Percentiles rank a stretch among this genome's conserved stretches.
Conservation (phyloP, 2,888 invertebrate genomes). For the Mongoloraphidia duomilia region DNA sequence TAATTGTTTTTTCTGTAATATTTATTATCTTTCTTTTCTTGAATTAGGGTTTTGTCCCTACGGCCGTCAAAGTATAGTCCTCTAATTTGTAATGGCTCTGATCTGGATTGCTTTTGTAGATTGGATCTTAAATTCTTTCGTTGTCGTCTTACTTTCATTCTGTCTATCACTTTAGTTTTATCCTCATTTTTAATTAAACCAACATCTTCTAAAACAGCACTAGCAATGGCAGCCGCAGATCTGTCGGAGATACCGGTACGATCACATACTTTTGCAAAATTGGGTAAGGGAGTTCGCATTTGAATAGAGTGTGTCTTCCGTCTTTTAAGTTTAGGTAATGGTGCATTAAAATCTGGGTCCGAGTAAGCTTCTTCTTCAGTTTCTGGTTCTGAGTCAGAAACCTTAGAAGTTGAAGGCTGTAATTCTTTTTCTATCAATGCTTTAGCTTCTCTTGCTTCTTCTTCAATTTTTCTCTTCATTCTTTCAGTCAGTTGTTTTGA, state of each 20-base stretch:
- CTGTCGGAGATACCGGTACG: slow-evolving; percentile 12
- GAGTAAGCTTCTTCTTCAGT: too few species aligned
- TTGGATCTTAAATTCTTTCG: slow-evolving; percentile 6
- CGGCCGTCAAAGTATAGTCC: too few species aligned
- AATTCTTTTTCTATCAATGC: background rate
- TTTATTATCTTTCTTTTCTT: too few species aligned
- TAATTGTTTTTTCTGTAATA: too few species aligned
- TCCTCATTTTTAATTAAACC: slow-evolving; percentile 12
- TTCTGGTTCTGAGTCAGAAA: too few species aligned
- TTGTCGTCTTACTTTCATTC: slow-evolving; percentile 14
- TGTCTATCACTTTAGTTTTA: slow-evolving; percentile 13
- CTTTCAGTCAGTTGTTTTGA: too few species aligned
- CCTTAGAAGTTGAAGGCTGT: background rate
- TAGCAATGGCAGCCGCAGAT: slow-evolving; percentile 13
- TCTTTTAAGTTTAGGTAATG: background rate
- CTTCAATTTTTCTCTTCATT: too few species aligned
- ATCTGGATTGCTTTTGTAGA: slow-evolving; percentile 1
- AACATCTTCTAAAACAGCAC: slow-evolving; percentile 12
- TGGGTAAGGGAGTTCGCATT: background rate
- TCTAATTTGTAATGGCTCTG: too few species aligned
- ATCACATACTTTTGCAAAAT: slow-evolving; percentile 9
- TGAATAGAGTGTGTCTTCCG: background rate
- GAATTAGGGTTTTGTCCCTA: too few species aligned
- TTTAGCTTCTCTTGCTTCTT: background rate
- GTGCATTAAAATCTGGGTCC: background rate